Conservation (phyloP, 92 coral and sea anemone species). For the Pocillopora grandis region DNA sequence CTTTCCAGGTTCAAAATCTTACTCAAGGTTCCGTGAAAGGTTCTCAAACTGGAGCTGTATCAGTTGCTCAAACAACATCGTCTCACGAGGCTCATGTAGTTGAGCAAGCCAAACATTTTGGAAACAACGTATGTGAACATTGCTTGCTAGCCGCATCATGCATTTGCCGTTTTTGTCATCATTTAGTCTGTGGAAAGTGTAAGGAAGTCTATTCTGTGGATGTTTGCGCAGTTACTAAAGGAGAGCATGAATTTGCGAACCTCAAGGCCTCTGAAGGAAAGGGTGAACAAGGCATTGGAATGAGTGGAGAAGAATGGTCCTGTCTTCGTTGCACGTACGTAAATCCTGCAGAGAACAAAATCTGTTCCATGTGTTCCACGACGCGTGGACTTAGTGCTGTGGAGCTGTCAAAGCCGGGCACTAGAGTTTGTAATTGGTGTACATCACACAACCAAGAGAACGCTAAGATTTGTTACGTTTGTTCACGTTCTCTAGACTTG, state of each 20-base stretch:
- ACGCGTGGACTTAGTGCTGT: constrained; percentile 51
- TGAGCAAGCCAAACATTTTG: background rate
- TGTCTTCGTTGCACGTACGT: constrained; percentile 64
- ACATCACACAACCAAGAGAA: constrained; percentile 48
- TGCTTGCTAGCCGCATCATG: constrained; percentile 10
- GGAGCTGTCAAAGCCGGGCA: constrained; percentile 37
- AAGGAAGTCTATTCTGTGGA: background rate
- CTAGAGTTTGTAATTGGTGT: constrained; percentile 47
- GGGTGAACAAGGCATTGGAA: background rate
- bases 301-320: constrained; percentile 31
- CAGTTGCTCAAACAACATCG: background rate
- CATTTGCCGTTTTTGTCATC: constrained; percentile 42
- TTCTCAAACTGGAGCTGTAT: background rate
- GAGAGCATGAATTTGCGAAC: constrained; percentile 21
- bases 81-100: too few species aligned
- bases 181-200: constrained; percentile 25
- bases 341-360: constrained; percentile 46
- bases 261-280: background rate
- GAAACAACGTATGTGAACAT: background rate
- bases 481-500: constrained; percentile 30
- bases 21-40: background rate
- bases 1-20: background rate
- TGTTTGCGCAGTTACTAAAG: constrained; percentile 37
- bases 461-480: constrained; percentile 43
- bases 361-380: constrained; percentile 56